Evolutionary conservation across 1,140 invertebrate genomes (phyloP).

Genomic region (Drosophila busckii): DNA sequence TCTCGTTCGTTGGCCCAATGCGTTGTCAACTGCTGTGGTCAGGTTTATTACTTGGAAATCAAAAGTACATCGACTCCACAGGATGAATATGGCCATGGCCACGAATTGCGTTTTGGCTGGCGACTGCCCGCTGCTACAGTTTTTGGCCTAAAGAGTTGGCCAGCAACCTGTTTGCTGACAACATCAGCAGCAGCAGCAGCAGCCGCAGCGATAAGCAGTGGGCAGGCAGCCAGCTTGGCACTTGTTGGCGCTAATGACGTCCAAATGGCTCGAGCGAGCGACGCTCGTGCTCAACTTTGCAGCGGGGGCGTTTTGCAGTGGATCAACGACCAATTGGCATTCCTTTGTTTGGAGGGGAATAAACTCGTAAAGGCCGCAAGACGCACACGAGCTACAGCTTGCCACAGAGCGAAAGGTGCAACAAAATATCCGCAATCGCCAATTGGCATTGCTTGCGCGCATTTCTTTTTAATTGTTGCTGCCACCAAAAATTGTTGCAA

Average conservation of each 20-base stretch:
- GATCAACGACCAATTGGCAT: slow-evolving; percentile 42
- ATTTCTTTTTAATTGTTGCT: slow-evolving; percentile 66
- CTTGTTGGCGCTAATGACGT: slow-evolving; percentile 52
- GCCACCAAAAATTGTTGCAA: slow-evolving; percentile 12
- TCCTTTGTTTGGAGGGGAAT: slow-evolving; percentile 59
- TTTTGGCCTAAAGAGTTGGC: slow-evolving; percentile 63
- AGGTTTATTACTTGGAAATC: slow-evolving; percentile 68
- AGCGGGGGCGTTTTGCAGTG: slow-evolving; percentile 51
- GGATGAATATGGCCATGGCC: slow-evolving; percentile 17
- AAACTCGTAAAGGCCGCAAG: slow-evolving; percentile 48
- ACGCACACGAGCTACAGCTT: slow-evolving; percentile 50
- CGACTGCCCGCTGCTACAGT: slow-evolving; percentile 44
- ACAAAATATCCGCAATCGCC: slow-evolving; percentile 54
- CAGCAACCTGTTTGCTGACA: slow-evolving; percentile 51
- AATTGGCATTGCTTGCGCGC: slow-evolving; percentile 58
- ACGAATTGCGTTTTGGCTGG: too few relatives aligned
- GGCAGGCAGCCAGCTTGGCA: slow-evolving; percentile 48
- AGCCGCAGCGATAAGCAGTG: slow-evolving; percentile 13
- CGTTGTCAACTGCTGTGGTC: slow-evolving; percentile 44
- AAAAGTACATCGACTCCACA: slow-evolving; percentile 66
- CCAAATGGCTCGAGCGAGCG: slow-evolving; percentile 43
- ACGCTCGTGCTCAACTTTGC: slow-evolving; percentile 10
- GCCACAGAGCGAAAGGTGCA: slow-evolving; percentile 48
- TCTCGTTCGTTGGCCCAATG: slow-evolving; percentile 61
- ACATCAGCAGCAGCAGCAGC: slow-evolving; percentile 12